Conservation (phyloP, 2,113 vertebrate species). For the Anarhynchus alexandrinus region DNA sequence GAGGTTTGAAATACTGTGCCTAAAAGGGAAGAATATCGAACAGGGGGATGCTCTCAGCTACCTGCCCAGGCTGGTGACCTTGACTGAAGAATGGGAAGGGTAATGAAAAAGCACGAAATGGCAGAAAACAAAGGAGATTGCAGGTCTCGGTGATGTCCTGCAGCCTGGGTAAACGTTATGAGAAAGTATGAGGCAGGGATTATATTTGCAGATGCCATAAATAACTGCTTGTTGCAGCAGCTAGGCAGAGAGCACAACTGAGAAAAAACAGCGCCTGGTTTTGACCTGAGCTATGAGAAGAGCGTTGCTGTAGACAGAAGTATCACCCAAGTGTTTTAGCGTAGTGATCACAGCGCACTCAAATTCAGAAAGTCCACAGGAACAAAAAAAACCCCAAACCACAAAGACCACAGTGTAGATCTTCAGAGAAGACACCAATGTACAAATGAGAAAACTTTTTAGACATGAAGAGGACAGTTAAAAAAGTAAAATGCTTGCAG, state of each 20-base stretch:
- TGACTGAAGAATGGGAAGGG: not conserved
- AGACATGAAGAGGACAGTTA: not conserved
- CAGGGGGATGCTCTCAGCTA: not conserved
- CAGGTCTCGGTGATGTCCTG: not conserved
- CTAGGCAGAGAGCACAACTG: not conserved
- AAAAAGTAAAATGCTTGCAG: not conserved
- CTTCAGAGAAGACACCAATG: not conserved
- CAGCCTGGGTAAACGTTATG: not conserved
- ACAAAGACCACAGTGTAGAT: not conserved
- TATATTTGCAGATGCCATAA: not conserved
- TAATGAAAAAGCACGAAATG: not conserved
- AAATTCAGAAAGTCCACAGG: not conserved
- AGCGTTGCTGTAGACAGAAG: not conserved
- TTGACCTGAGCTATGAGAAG: not conserved
- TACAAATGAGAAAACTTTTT: not conserved
- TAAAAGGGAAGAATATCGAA: not conserved
- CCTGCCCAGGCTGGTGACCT: not conserved
- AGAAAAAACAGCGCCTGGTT: not conserved
- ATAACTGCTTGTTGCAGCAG: not conserved
- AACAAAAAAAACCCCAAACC: not conserved
- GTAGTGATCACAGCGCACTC: not conserved
- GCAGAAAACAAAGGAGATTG: not conserved
- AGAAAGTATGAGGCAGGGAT: not conserved
- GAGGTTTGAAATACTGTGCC: not conserved
- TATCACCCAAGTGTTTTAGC: not conserved